phyloP scores from a whole-genome alignment of 2,888 invertebrate genomes.

The Morinoia aosen region DNA sequence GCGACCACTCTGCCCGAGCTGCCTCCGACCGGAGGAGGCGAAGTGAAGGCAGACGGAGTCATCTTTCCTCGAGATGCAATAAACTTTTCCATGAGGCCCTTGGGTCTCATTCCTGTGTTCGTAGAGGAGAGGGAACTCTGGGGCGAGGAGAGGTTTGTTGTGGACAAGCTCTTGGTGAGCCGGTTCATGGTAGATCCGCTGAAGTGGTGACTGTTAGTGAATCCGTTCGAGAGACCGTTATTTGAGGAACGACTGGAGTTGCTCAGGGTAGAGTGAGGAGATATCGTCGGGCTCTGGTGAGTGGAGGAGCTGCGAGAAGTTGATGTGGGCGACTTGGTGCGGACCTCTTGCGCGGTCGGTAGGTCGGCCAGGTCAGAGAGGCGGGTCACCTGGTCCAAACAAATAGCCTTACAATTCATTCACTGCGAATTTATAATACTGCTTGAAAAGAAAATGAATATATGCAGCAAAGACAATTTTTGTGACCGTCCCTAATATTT shows the following conservation, averaged over 20 bases:
- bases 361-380: constrained; percentile 61
- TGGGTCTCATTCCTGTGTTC: constrained; percentile 70
- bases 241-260: constrained; percentile 46
- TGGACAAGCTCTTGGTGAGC: constrained; percentile 56
- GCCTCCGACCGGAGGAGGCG: constrained; percentile 68
- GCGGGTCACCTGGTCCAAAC: constrained; percentile 59
- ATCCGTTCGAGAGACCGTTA: not conserved
- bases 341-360: constrained; percentile 25
- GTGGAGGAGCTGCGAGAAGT: constrained; percentile 44
- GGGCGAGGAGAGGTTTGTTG: constrained; percentile 57
- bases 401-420: not conserved
- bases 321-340: constrained; percentile 46
- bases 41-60: constrained; percentile 71
- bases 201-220: not conserved
- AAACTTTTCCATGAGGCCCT: constrained; percentile 88
- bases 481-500: too few relatives aligned
- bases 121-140: constrained; percentile 23
- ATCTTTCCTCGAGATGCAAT: constrained; percentile 83
- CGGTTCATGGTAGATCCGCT: not conserved
- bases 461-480: not conserved
- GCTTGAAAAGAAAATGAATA: not conserved
- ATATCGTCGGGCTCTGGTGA: constrained; percentile 52
- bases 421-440: not conserved
- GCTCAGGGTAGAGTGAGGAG: constrained; percentile 45
- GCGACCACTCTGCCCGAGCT: constrained; percentile 67